Base-by-base conservation (phyloP, 2,113 vertebrate genomes). In the Syngnathus typhle region DNA sequence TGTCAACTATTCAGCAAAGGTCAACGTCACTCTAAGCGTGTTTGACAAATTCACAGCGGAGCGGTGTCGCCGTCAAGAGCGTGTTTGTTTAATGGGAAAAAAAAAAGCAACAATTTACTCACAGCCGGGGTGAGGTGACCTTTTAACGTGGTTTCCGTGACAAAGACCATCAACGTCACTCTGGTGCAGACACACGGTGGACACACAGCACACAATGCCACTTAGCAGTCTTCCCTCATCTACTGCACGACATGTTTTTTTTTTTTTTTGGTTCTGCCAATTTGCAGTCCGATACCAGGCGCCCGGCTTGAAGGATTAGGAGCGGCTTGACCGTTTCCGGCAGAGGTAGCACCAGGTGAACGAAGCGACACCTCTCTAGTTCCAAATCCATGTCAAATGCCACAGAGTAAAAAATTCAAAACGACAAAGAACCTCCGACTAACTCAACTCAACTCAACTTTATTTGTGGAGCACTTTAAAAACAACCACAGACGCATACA, bases 111-210 rank as follows among this genome's bases (percentile, higher is more conserved):
- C 21, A 55, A 71, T 79, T 73, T 71, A 63, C 69, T 72, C 66
- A 65, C 65, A 69, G 73, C 27, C 7, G 51, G 47, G 67, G 36
- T 61, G 32, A 78, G 19, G 62, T 80, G 75, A 77, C 78, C 77
- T 85, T 87, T 82, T 56, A 32, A 18, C 65, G 69, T 60, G 78
- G 67, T 70, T 56, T 60, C 65, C 76, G 69, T 54, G 80, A 82
- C 60, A 71, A 59, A 70, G 21, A 8, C 9, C 19, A 79, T 78
- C 60, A 76, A 84, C 80, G 60, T 62, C 60, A 23, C 41, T 46
- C 60, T 58, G 13, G 6, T 8, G 16, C 32, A 58, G 9, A 7
- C 23, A 36, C 66, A 18, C 27, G 27, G 27, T 32, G 27, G 18
- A 64, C 44, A 54, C 60, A 60, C 63, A 46, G 12, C 37, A 49